Evolutionary conservation across 2,888 invertebrate species (phyloP).

Genomic region (Drosophila picticornis): DNA sequence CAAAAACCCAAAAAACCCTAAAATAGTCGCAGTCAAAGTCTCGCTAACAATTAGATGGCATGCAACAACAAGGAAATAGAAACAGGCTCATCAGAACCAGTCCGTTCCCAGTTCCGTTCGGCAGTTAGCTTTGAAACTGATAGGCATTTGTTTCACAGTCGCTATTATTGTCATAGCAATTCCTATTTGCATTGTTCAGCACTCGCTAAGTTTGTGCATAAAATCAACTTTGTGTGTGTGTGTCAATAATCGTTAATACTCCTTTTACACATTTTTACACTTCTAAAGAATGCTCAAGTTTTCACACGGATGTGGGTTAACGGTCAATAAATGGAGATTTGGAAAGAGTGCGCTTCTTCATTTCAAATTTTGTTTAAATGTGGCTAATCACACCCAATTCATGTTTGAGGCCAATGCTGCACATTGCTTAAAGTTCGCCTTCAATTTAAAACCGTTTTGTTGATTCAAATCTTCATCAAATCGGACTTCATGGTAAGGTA

Average conservation of each 20-base stretch:
- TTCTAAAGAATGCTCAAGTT: slow-evolving; percentile 24
- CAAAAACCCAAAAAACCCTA: slow-evolving; percentile 59
- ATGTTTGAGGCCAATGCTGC: slow-evolving; percentile 58
- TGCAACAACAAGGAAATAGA: slow-evolving; percentile 74
- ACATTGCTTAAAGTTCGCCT: slow-evolving; percentile 54
- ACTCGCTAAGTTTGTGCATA: slow-evolving; percentile 42
- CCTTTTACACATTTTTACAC: slow-evolving; percentile 7
- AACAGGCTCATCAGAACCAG: slow-evolving; percentile 47
- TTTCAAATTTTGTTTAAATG: neutral
- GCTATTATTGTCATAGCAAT: slow-evolving; percentile 40
- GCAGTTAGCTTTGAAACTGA: slow-evolving; percentile 41
- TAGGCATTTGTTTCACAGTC: slow-evolving; percentile 23
- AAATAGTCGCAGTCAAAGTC: slow-evolving; percentile 69
- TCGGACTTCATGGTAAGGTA: slow-evolving; percentile 69
- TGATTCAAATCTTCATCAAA: slow-evolving; percentile 52
- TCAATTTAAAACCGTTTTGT: slow-evolving; percentile 56
- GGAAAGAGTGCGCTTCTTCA: slow-evolving; percentile 9
- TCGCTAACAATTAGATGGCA: slow-evolving; percentile 57
- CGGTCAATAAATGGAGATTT: neutral
- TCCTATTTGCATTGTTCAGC: slow-evolving; percentile 67
- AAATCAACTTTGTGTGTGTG: slow-evolving; percentile 33
- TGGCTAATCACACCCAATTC: slow-evolving; percentile 51
- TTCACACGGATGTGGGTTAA: slow-evolving; percentile 9
- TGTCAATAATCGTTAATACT: slow-evolving; percentile 48
- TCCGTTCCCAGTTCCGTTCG: slow-evolving; percentile 2